Evolutionary conservation across 2,113 vertebrate genomes (phyloP), one percentile per base, ranked within the genome.

Genomic region (Gymnobelideus leadbeateri): DNA sequence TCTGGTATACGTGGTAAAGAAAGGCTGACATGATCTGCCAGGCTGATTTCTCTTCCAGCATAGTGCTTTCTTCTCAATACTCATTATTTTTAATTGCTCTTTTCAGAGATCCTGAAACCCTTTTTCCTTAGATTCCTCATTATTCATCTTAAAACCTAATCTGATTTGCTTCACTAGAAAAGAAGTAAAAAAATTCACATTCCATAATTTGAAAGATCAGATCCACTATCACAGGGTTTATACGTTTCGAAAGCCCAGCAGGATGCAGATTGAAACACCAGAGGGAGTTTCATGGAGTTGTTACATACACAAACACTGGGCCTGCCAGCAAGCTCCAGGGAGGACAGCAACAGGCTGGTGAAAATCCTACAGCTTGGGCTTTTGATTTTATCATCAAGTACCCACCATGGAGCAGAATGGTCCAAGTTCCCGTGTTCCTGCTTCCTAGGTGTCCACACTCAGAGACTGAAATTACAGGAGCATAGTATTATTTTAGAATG

Each of bases 71-170:
- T 96, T 94, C 95, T 97, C 96, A 90, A 61, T 57, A 68, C 91
- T 98, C 95, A 53, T 95, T 96, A 96, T 97, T 97, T 96, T 97
- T 95, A 96, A 97, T 96, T 95, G 95, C 92, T 94, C 16, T 28
- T 95, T 96, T 92, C 91, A 96, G 51, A 53, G 68, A 95, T 89
- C 57, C 24, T 95, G 97, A 96, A 94, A 26, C 50, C 24, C 95
- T 95, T 84, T 84, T 43, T 77, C 46, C 37, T 95, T 91, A 84
- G 90, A 57, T 47, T 91, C 51, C 92, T 97, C 57, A 49, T 95
- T 96, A 95, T 93, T 96, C 89, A 90, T 54, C 91, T 93, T 46
- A 28, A 89, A 96, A 89, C 51, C 52, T 90, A 89, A 91, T 91
- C 92, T 57, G 91, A 93, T 91, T 94, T 91, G 53, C 14, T 93